Evolutionary conservation across 2,797 vertebrate genomes (phyloP), one percentile per base, ranked within the genome.

Genomic region (Neomorphus geoffroyi): DNA sequence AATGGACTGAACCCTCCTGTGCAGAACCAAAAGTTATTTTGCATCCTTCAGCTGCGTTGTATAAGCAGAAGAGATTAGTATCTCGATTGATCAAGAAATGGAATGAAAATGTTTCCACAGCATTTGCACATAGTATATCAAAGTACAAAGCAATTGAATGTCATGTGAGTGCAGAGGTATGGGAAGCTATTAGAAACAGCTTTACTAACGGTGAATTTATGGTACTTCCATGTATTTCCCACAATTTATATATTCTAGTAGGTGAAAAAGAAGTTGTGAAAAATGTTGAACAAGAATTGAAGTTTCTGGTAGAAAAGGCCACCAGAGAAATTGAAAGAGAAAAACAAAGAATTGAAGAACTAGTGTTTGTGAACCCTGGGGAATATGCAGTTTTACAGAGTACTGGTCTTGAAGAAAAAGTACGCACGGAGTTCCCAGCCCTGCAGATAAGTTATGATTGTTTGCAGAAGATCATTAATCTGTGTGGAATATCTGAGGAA

Each of bases 401-500:
- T n/a, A 95, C 80, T 7, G 98, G 98, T 24, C 24, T 98, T 13
- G 90, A 97, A 26, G 88, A 86, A 65, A 82, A 26, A 8, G 39
- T 97, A 22, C 4, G 0, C 51, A 32, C 3, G 0, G 93, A 97
- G 60, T 98, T 96, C 30, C 97, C 98, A 51, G 96, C 98, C 8
- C 74, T 99, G 81, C 92, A 88, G 9, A 75, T 98, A 8, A 56
- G 35, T 35, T 99, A 98, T 0, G 58, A 98, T 58, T 15, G 28
- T 19, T 32, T 19, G 13, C 43, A 75, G 50, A 96, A 96, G 27
- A 50, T 26, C 24, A 28, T 99, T 60, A 90, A 19, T n/a, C 85
- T 99, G 0, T 93, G 74, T 33, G 99, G 99, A 62, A 60, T 98
- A 28, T 3, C 28, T 16, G 62, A 86, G 12, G 98, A 99, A 69